Evolutionary conservation across 2,113 vertebrate genomes (phyloP), one percentile per base, ranked within the genome.

Genomic region (Atlantisia rogersi): DNA sequence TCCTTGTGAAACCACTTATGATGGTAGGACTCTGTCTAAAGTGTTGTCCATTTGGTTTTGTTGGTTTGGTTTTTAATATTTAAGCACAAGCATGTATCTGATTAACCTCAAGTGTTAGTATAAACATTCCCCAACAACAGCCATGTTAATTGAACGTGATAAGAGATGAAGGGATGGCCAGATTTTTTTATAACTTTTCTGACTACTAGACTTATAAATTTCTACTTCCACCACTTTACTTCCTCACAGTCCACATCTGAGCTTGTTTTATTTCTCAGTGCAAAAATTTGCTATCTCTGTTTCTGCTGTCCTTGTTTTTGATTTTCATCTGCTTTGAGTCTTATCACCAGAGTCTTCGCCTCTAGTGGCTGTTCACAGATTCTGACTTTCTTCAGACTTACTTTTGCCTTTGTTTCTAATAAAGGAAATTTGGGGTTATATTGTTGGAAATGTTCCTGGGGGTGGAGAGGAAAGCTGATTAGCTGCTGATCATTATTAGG

Each of bases 21-120:
- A 76, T 5, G 12, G 52, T 17, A 46, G 52, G 13, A 56, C 31
- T 55, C 37, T 60, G 60, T 17, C 39, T 14, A 70, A 9, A 44
- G 11, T 0, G 0, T 40, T 65, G 11, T 4, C 69, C 31, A 2
- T 44, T 50, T 48, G 46, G 17, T 48, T 18, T 18, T 48, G 46
- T 18, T 48, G 46, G 46, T 52, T 52, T 52, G 20, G 12, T 42
- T 31, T 18, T 37, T 12, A 19, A 31, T 52, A 40, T 76, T 75
- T 79, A 83, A 80, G 44, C 11, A 75, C 18, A 82, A 60, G 48
- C 5, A 6, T 13, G 2, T 48, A 11, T 28, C 79, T 56, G 60
- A 79, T 79, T 75, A 52, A 65, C 32, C 60, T 69, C 44, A 29
- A 60, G 39, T 17, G 9, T 6, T 31, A 50, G 24, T 11, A 22